Evolutionary conservation across 2,888 invertebrate species (phyloP).

Genomic region (Palloptera scutellata): DNA sequence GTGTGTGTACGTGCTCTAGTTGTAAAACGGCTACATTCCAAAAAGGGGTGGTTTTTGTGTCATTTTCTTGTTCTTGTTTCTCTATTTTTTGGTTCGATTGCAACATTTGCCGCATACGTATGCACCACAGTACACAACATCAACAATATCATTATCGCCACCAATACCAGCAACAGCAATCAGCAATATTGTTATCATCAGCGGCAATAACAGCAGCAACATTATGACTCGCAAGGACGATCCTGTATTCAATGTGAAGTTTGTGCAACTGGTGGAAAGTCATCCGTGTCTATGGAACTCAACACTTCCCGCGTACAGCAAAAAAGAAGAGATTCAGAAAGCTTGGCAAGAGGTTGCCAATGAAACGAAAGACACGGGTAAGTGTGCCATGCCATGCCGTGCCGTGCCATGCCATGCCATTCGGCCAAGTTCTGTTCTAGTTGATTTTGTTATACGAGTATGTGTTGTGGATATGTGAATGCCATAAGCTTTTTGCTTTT

Average conservation of each 20-base stretch:
- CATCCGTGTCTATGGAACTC: constrained; percentile 59
- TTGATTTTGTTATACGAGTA: constrained; percentile 17
- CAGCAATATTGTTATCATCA: constrained; percentile 17
- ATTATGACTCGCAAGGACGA: constrained; percentile 59
- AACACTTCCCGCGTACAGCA: constrained; percentile 59
- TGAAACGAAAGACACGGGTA: constrained; percentile 60
- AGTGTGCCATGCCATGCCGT: constrained; percentile 28
- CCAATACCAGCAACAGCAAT: constrained; percentile 25
- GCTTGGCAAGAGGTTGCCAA: constrained; percentile 61
- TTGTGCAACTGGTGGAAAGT: constrained; percentile 57
- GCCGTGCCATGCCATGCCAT: constrained; percentile 11
- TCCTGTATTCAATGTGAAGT: constrained; percentile 60
- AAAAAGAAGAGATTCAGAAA: constrained; percentile 58
- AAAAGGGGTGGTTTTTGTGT: too few relatives aligned
- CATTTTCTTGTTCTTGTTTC: too few relatives aligned
- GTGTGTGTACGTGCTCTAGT: too few relatives aligned
- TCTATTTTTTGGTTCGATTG: too few relatives aligned
- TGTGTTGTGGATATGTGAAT: neutral
- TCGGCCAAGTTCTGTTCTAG: constrained; percentile 18
- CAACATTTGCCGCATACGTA: constrained; percentile 1
- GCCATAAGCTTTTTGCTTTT: neutral
- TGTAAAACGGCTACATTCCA: too few relatives aligned
- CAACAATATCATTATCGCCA: constrained; percentile 6
- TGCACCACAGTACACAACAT: too few relatives aligned
- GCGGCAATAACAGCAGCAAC: constrained; percentile 10